Evolutionary conservation across 2,113 vertebrate species (phyloP), one percentile per base, ranked within the genome.

Genomic region (Tauraco erythrolophus): DNA sequence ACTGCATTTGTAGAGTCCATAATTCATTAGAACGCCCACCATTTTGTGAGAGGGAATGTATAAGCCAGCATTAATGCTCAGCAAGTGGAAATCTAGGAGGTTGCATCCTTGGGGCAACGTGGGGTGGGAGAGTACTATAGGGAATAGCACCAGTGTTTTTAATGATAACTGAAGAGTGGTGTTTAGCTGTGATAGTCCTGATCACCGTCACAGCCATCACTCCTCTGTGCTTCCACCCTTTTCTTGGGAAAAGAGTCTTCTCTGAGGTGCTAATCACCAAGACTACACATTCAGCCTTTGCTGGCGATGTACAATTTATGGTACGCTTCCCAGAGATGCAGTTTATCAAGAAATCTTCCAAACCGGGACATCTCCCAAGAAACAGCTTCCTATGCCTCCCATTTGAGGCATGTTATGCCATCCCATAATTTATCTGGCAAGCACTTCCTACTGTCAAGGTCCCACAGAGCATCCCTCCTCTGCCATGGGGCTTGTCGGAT

Each of bases 401-500:
- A 3, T 84, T 45, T 23, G 22, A 77, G 43, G 46, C 37, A 1
- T 23, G 28, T 71, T 82, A 45, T 4, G 0, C 64, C 19, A 2
- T 61, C 43, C 84, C 35, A 1, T 72, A 82, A 68, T 88, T 85
- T 35, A 45, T 43, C 14, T 4, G 46, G 19, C 33, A 53, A 56
- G 75, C 37, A 61, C 1, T 3, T 88, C 62, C 75, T 74, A 2
- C 13, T 45, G 30, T 33, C 14, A 14, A 30, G 23, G 27, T 62
- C 43, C n/a, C 57, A 28, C 2, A 0, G 69, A 88, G 22, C 85
- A 57, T 66, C 74, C 17, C n/a, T 88, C 27, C 75, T 90, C 43
- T 1, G 1, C 4, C 0, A 0, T 30, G 30, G 53, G 50, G 6
- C 21, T 91, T 66, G 14, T 27, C 1, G 2, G 5, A 30, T 82